Evolutionary conservation across 2,888 invertebrate species (phyloP), one percentile per base, ranked within the genome.

Genomic region (Achlya flavicornis): DNA sequence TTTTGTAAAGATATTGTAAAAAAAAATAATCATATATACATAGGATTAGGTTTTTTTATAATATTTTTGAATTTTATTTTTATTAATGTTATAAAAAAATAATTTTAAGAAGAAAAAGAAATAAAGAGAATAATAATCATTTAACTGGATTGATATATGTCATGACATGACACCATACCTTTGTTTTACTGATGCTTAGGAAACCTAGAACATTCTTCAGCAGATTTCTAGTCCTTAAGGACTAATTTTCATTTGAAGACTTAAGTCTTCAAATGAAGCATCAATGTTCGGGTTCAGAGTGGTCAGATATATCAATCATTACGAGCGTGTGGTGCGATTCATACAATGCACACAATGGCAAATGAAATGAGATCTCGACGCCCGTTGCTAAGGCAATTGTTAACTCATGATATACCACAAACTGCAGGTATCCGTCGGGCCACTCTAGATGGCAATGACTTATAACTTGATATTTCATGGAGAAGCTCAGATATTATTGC

Each of bases 351-450:
- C 60, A 72, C 74, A 73, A 76, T 70, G 62, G 65, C 62, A 46
- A 1, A n/a, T 65, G 68, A 61, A 68, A 69, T 67, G 66, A 60
- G 66, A 73, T 62, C 70, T n/a, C n/a, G 10, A 46, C 41, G 43
- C 12, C 14, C 63, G 70, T 65, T 68, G 72, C 66, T 62, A 61
- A 60, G 57, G 38, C 70, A 60, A 67, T 67, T 67, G 67, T 67
- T n/a, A 58, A 53, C 62, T 64, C 62, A 65, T 66, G 63, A 65
- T 38, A 57, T 8, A 19, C 46, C n/a, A n/a, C 26, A 41, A n/a
- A 46, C 38, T 46, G n/a, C 46, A 46, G 46, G 46, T 46, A 46
- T 46, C 46, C n/a, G 46, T n/a, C n/a, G 46, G n/a, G 5, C 43
- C 43, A 14, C 43, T 43, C 46, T 46, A n/a, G n/a, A n/a, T n/a